Base-by-base conservation (phyloP, 2,797 vertebrate genomes). In the Channa striata region DNA sequence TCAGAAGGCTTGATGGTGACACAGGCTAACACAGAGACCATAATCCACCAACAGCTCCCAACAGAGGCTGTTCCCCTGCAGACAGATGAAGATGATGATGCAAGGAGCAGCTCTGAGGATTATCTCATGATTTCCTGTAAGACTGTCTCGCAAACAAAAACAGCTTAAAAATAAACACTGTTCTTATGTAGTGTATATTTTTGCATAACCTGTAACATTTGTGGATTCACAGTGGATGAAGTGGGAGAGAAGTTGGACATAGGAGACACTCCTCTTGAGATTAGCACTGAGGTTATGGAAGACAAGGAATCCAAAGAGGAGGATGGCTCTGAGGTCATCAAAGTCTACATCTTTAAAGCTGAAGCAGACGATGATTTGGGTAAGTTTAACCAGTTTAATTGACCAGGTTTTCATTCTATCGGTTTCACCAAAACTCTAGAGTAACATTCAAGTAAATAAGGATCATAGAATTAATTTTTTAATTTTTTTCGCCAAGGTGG, bases 311-410 rank as follows among this genome's bases (percentile, higher is more conserved):
- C 92, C 78, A 99, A 99, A 90, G 97, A 98, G 81, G 97, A 98
- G 34, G 95, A 97, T 82, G 96, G 96, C 78, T 96, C 98, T 21
- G 98, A 99, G 92, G 97, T 99, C 87, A 99, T 99, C 91, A 99
- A 99, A 94, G 98, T 99, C 80, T 99, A 99, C 93, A 99, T 99
- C 92, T 99, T 99, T 91, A 99, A 99, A 95, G 97, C 97, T 48
- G 97, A 99, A 89, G 97, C 97, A 58, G 98, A 99, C 84, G 98
- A 99, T 83, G 97, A 99, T 93, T 96, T 99, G 40, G 98, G 98
- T 94, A 95, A 90, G 90, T 83, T 30, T 34, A 13, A 33, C 9
- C 43, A 43, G 25, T 30, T 12, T 21, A 13, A 62, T n/a, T 19
- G 0, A 23, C 14, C 21, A 30, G 3, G 21, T 62, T 25, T 7